Percentiles rank a stretch among this genome's conserved stretches.
phyloP scores from a whole-genome alignment of 2,797 vertebrate genomes.

The Mustela erminea region DNA sequence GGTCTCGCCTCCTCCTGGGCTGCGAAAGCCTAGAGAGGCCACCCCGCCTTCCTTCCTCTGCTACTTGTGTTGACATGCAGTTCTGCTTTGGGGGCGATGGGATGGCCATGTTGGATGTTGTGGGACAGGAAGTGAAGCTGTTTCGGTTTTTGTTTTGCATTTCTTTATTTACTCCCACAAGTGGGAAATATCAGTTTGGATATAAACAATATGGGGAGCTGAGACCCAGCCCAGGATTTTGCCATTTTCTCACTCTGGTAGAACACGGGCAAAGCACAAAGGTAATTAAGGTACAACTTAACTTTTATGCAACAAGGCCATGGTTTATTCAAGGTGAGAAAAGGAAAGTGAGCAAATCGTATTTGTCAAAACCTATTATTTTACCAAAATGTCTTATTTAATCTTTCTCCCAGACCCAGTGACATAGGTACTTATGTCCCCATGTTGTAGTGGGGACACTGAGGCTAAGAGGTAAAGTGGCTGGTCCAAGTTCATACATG shows the following conservation, averaged over 20 bases:
- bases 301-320: not conserved
- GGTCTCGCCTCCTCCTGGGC: rapidly evolving
- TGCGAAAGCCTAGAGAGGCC: not conserved
- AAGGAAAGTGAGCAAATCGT: not conserved
- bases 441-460: not conserved
- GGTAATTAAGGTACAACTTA: not conserved
- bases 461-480: not conserved
- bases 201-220: slow-evolving; percentile 51
- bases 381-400: not conserved
- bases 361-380: not conserved
- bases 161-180: not conserved
- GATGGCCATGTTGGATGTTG: not conserved
- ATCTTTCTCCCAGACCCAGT: not conserved
- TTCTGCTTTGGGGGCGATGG: not conserved
- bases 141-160: slow-evolving; percentile 36
- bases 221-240: not conserved
- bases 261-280: not conserved
- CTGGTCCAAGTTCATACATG: not conserved
- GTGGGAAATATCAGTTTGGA: slow-evolving; percentile 19
- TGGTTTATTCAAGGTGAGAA: not conserved
- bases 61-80: not conserved
- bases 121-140: not conserved
- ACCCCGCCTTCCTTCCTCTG: not conserved
- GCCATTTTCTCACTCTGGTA: not conserved
- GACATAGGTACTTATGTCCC: not conserved